These are phyloP conservation scores for Melikaiella ostensackeni DNA, from an alignment of 2,888 invertebrate species.

Conservation along the genomic window DNA sequence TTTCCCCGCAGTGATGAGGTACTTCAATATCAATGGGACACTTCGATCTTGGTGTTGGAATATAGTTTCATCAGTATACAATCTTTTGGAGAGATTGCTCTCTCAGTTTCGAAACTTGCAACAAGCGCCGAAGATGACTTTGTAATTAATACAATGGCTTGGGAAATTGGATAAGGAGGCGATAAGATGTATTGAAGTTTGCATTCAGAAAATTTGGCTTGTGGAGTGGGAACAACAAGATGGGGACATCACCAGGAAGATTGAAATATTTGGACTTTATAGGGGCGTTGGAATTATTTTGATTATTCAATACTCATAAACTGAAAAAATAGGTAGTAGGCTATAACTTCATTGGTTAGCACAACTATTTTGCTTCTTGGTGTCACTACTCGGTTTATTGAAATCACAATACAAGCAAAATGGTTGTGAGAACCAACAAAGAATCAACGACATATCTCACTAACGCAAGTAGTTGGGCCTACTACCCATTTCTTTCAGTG, in stretches of 20 bases:
- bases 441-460: no score
- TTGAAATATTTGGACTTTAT: not conserved
- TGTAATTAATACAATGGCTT: constrained; percentile 27
- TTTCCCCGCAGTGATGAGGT: not conserved
- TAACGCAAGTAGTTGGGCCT: no score
- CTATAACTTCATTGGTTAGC: no score
- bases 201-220: not conserved
- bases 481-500: no score
- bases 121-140: constrained; percentile 23
- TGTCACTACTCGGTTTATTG: no score
- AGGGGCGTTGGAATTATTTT: no score
- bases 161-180: constrained; percentile 1
- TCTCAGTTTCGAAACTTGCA: constrained; percentile 1
- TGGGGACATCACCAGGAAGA: not conserved
- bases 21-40: constrained; percentile 18
- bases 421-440: no score
- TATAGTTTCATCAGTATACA: constrained; percentile 10
- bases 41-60: constrained; percentile 1
- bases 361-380: no score
- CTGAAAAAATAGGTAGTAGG: no score
- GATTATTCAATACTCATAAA: no score
- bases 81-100: constrained; percentile 30
- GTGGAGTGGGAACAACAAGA: not conserved
- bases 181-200: not conserved
- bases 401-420: no score